Evolutionary conservation across 1,140 invertebrate species (phyloP).

Genomic region (Sarcophaga bullata): DNA sequence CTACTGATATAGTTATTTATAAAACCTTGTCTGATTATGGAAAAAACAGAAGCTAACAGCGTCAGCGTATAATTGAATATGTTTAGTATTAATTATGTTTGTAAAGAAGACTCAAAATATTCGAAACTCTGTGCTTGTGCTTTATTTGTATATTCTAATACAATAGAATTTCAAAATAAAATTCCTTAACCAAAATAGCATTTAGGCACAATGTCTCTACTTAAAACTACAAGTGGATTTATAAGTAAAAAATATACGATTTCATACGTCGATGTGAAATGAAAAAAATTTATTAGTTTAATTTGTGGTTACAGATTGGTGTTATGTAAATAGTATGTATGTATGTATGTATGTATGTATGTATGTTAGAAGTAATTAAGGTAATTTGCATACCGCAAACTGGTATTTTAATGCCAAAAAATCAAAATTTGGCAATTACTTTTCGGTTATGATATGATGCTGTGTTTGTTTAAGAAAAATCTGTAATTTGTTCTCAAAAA

Average conservation of each 20-base stretch:
- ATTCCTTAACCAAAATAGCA: conserved; percentile 18
- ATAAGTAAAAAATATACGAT: not conserved
- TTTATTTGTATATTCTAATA: not conserved
- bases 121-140: conserved; percentile 25
- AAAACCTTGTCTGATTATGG: not conserved
- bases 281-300: not conserved
- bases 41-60: not conserved
- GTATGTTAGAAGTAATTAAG: no score
- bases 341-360: no score
- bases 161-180: conserved; percentile 14
- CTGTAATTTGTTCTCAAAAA: no score
- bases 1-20: conserved; percentile 10
- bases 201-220: conserved; percentile 19
- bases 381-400: no score
- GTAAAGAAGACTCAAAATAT: not conserved
- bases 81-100: not conserved
- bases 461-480: no score
- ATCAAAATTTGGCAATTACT: no score
- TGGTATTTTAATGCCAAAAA: no score
- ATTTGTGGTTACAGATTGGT: no score
- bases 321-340: no score
- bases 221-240: conserved; percentile 11
- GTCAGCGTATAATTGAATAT: not conserved
- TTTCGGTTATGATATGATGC: no score
- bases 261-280: conserved; percentile 3